A percentile compares a stretch with the other conserved stretches of the same genome.
Conservation (phyloP, 2,888 invertebrate species). For the Catocala sponsa region DNA sequence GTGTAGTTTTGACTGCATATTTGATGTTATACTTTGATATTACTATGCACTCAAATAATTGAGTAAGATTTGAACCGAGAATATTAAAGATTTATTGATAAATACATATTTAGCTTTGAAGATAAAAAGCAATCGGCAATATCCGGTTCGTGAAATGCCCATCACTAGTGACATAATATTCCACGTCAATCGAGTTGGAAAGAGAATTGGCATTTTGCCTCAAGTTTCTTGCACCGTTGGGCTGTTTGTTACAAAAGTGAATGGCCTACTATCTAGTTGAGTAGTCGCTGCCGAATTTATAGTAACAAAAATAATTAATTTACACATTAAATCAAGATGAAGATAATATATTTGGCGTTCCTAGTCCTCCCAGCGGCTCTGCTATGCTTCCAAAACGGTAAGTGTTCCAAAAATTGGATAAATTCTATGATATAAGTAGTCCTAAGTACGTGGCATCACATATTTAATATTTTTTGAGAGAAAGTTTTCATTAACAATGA, state of each 20-base stretch:
- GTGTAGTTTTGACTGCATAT: too few relatives aligned
- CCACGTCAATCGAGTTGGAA: slow-evolving; percentile 89
- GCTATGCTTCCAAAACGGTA: slow-evolving; percentile 91
- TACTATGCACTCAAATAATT: too few relatives aligned
- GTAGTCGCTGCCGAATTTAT: slow-evolving; percentile 63
- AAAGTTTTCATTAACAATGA: slow-evolving; percentile 51
- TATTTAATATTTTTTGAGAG: slow-evolving; percentile 64
- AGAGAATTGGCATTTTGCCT: slow-evolving; percentile 82
- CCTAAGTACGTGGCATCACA: slow-evolving; percentile 80
- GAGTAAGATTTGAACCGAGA: too few relatives aligned
- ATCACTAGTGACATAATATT: slow-evolving; percentile 81
- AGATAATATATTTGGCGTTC: slow-evolving; percentile 89
- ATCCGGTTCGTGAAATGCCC: slow-evolving; percentile 44
- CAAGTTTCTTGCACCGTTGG: slow-evolving; percentile 70
- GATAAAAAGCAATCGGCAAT: neutral
- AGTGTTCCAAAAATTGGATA: slow-evolving; percentile 77
- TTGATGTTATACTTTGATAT: too few relatives aligned
- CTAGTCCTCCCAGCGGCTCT: slow-evolving; percentile 92
- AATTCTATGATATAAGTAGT: slow-evolving; percentile 51
- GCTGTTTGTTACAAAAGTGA: slow-evolving; percentile 77
- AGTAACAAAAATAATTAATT: slow-evolving; percentile 53
- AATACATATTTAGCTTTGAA: too few relatives aligned
- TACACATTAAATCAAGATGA: slow-evolving; percentile 87
- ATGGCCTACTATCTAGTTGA: slow-evolving; percentile 71
- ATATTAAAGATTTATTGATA: too few relatives aligned